Percentiles rank a stretch among this genome's conserved stretches.
phyloP scores from a whole-genome alignment of 1,140 invertebrate genomes.

The Cyphomyrmex costatus region DNA sequence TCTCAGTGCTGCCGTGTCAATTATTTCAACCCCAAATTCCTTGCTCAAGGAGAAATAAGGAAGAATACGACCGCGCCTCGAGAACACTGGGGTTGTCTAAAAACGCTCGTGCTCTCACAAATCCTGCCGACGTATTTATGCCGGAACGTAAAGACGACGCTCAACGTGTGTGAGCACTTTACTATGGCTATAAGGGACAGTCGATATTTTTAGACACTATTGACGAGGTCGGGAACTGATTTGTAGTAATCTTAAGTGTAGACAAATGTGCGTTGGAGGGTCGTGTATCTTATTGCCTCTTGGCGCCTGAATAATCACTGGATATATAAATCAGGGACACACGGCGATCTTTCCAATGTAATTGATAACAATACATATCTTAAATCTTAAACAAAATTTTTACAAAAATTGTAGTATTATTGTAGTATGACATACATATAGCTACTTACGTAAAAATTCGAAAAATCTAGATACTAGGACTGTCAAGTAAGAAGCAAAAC shows the following conservation, averaged over 20 bases:
- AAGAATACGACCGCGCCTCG: constrained; percentile 1
- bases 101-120: constrained; percentile 66
- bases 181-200: constrained; percentile 1
- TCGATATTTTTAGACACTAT: constrained; percentile 73
- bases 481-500: background rate
- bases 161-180: constrained; percentile 28
- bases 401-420: background rate
- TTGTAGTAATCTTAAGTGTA: constrained; percentile 63
- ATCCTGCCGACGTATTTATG: constrained; percentile 73
- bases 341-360: background rate
- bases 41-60: constrained; percentile 22
- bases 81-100: constrained; percentile 38
- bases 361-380: background rate
- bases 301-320: constrained; percentile 52
- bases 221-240: constrained; percentile 73
- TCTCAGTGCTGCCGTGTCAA: constrained; percentile 54
- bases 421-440: background rate
- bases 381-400: background rate
- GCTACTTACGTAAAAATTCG: background rate
- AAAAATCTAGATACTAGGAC: too few relatives aligned
- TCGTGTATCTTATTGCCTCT: constrained; percentile 41
- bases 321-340: background rate
- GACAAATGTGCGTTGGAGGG: constrained; percentile 48
- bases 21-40: constrained; percentile 55
- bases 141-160: constrained; percentile 50